phyloP scores from a whole-genome alignment of 37 sponge, comb jelly and placozoan genomes.

The Geodia barretti region DNA sequence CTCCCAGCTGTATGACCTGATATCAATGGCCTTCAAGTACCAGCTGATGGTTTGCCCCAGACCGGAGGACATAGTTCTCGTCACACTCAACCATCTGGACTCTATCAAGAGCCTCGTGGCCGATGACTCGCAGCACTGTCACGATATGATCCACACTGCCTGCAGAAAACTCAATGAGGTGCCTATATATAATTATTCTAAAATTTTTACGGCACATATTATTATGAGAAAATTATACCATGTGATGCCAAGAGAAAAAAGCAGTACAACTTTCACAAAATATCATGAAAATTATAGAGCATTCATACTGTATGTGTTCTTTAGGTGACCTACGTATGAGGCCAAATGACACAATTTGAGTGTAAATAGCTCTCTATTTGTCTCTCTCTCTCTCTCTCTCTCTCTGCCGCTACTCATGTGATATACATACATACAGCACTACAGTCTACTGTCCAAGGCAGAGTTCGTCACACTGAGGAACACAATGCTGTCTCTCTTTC shows the following conservation, averaged over 20 bases:
- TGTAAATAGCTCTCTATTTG: not conserved
- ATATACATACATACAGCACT: conserved; percentile 55
- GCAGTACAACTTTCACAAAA: too few species aligned
- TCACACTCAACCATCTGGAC: conserved; percentile 91
- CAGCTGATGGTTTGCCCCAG: conserved; percentile 79
- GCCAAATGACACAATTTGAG: too few species aligned
- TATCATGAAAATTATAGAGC: too few species aligned
- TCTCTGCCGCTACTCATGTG: not conserved
- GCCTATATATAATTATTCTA: too few species aligned
- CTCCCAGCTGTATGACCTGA: conserved; percentile 88
- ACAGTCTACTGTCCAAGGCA: conserved; percentile 34
- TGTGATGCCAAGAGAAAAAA: too few species aligned
- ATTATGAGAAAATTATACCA: too few species aligned
- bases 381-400: not conserved
- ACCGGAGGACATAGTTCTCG: conserved; percentile 82
- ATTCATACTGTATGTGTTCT: too few species aligned
- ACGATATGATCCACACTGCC: conserved; percentile 36
- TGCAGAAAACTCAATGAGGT: conserved; percentile 28
- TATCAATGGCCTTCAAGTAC: conserved; percentile 93
- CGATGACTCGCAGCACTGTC: conserved; percentile 26
- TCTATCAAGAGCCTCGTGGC: conserved; percentile 34
- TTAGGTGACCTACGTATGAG: too few species aligned
- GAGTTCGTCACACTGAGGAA: conserved; percentile 70
- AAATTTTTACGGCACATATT: too few species aligned
- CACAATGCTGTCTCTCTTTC: conserved; percentile 79